Evolutionary conservation across 2,888 invertebrate genomes (phyloP), one percentile per base, ranked within the genome.

Genomic region (Dasypolia templi): DNA sequence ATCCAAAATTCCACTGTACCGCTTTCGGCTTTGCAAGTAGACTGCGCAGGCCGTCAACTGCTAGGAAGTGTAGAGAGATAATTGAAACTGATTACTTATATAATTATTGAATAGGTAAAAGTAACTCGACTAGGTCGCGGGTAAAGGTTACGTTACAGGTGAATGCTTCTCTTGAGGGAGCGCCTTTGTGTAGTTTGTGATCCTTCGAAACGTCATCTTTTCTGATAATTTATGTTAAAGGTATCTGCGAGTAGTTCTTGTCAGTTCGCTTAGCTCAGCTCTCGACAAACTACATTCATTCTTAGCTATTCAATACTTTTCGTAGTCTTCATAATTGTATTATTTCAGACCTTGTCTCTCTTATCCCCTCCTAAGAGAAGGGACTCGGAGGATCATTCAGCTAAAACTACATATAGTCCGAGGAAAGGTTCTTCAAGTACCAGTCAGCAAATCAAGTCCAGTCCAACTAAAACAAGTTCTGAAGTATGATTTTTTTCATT

Each of bases 281-380:
- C 42, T 58, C 32, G 35, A 22, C 19, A 22, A 56, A 17, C 26
- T 22, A 39, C 6, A 0, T 29, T 39, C 2, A 29, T 22, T 44
- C 2, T 26, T 29, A 61, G 17, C 14, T 46, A 19, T 29, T 35
- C 0, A 4, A 62, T 14, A 22, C 1, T 49, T 12, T 22, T 42
- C 39, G n/a, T 29, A 29, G 14, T 17, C 17, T 39, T 39, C 17
- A 46, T 42, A 46, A 66, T 55, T 46, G n/a, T 9, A 46, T 49
- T 42, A 26, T 75, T 75, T 61, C 75, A 75, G 75, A 32, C 5
- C 17, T 14, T 26, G 22, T 44, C 39, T 1, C 29, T 53, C 11
- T 11, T 6, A 22, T 9, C 19, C 7, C 0, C n/a, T 26, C 44
- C 49, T 2, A 64, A 63, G 6, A n/a, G 2, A 64, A 44, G 17